A percentile compares a stretch with the other conserved stretches of the same genome.
Conservation (phyloP, 2,113 vertebrate genomes). For the Orientallactaga bullata region DNA sequence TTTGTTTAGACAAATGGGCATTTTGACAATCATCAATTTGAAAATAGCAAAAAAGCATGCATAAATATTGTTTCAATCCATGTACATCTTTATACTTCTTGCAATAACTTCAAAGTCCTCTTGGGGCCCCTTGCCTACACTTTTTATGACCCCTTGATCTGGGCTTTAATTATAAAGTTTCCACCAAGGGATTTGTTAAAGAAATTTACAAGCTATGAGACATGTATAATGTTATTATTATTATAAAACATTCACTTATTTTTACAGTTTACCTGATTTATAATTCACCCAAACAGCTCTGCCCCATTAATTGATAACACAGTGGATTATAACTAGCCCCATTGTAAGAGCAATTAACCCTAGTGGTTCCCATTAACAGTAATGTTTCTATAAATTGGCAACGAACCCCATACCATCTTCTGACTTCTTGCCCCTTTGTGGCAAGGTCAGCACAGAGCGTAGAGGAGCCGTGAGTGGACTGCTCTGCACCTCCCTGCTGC, state of each 20-base stretch:
- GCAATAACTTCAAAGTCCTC: neutral
- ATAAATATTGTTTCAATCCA: neutral
- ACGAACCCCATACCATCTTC: slow-evolving; percentile 46
- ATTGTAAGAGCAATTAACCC: slow-evolving; percentile 16
- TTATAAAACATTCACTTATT: slow-evolving; percentile 51
- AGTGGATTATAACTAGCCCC: neutral
- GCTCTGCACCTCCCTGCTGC: accelerated
- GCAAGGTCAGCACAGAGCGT: slow-evolving; percentile 61
- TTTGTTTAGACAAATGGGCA: neutral
- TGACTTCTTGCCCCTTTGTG: slow-evolving; percentile 25
- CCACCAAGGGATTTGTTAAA: neutral
- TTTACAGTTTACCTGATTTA: slow-evolving; percentile 67
- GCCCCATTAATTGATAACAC: neutral
- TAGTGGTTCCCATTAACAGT: neutral
- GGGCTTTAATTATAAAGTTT: slow-evolving; percentile 5
- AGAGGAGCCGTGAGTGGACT: neutral
- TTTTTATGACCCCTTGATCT: neutral
- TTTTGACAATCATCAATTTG: slow-evolving; percentile 17
- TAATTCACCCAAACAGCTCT: slow-evolving; percentile 29
- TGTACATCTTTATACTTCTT: neutral
- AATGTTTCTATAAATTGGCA: slow-evolving; percentile 63
- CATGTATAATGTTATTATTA: neutral
- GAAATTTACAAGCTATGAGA: neutral
- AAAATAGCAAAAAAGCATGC: neutral
- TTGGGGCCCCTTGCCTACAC: neutral